Percentiles rank a stretch among this genome's conserved stretches.
These are phyloP conservation scores for Allolobophora icterica DNA, from an alignment of 2,888 invertebrate genomes.

Conservation along the genomic window DNA sequence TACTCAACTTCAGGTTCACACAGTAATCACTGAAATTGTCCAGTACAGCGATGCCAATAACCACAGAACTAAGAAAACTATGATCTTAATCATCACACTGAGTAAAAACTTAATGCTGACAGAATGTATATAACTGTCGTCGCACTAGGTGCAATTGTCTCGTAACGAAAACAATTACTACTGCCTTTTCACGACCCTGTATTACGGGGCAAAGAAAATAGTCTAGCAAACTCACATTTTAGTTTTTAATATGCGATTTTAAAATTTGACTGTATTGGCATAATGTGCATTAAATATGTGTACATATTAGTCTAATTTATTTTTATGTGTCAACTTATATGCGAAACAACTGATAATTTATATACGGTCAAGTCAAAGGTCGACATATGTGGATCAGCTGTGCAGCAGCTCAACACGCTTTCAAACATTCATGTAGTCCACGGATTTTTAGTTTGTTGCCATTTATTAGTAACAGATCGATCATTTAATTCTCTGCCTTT, in stretches of 20 bases:
- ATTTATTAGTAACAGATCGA: not conserved
- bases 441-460: no score
- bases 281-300: not conserved
- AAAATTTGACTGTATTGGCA: not conserved
- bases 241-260: not conserved
- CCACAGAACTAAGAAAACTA: not conserved
- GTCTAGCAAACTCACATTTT: not conserved
- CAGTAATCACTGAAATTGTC: not conserved
- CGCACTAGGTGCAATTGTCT: conserved; percentile 8
- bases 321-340: not conserved
- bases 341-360: not conserved
- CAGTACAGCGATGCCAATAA: not conserved
- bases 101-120: not conserved
- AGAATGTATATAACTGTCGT: not conserved
- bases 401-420: not conserved
- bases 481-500: not conserved
- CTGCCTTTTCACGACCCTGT: not conserved
- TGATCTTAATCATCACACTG: not conserved
- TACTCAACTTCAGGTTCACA: not conserved
- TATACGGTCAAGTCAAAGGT: conserved; percentile 10
- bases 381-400: conserved; percentile 9
- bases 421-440: not conserved
- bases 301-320: not conserved
- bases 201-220: not conserved
- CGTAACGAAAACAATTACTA: not conserved